These are phyloP conservation scores for Mesorhabditis spiculigera DNA, from an alignment of 2,888 invertebrate species.

Conservation along the genomic window DNA sequence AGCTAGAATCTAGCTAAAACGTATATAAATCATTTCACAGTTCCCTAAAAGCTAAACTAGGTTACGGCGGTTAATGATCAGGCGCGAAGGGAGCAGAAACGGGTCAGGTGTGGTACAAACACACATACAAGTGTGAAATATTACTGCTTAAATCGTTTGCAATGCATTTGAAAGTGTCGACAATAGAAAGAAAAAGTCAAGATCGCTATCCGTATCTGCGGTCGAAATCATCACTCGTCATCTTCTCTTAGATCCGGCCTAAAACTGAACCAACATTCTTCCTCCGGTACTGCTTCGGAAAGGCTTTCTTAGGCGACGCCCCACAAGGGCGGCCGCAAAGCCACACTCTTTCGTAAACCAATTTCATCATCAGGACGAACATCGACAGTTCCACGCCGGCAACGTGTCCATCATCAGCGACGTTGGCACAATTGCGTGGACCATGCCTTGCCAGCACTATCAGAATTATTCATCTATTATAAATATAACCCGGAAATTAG, in stretches of 20 bases:
- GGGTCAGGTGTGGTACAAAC: neutral
- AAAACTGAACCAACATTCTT: conserved; percentile 40
- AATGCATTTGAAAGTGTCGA: neutral
- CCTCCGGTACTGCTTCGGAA: conserved; percentile 35
- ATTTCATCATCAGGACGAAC: conserved; percentile 21
- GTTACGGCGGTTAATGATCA: neutral
- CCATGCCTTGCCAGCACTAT: conserved; percentile 39
- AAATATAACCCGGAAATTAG: conserved; percentile 41
- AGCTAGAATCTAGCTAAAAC: too few species aligned
- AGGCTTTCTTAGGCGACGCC: too few species aligned
- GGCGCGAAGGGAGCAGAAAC: neutral
- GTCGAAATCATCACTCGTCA: too few species aligned
- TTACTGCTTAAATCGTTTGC: too few species aligned
- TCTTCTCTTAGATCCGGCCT: conserved; percentile 41
- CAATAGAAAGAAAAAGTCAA: neutral
- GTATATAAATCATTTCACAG: neutral
- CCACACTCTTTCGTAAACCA: too few species aligned
- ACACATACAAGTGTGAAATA: too few species aligned
- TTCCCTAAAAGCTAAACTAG: neutral
- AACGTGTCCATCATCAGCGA: conserved; percentile 38
- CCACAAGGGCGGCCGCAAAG: too few species aligned
- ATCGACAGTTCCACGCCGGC: conserved; percentile 25
- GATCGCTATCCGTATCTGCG: too few species aligned
- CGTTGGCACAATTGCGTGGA: conserved; percentile 39
- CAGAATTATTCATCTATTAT: conserved; percentile 44